Percentiles rank a stretch among this genome's conserved stretches.
Conservation (phyloP, 2,113 vertebrate genomes). For the Cardinalis cardinalis region DNA sequence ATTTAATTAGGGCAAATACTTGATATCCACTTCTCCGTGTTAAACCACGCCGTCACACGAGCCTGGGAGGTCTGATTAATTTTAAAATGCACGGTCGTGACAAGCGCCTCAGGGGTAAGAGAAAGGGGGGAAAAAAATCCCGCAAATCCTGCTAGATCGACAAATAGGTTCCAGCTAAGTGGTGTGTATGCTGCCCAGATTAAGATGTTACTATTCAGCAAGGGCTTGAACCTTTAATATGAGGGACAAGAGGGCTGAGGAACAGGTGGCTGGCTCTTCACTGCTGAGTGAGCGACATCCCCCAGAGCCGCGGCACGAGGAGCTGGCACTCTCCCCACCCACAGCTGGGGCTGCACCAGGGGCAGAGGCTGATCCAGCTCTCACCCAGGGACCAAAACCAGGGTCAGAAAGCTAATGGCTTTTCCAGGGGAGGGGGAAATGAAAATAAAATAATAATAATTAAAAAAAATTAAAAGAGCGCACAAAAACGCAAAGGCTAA, state of each 20-base stretch:
- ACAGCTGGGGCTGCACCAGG: constrained; percentile 1
- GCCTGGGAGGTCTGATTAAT: constrained; percentile 79
- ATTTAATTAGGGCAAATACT: constrained; percentile 78
- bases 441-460: neutral
- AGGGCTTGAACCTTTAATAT: constrained; percentile 63
- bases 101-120: constrained; percentile 69
- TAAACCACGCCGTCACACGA: constrained; percentile 69
- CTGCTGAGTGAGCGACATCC: constrained; percentile 58
- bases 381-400: neutral
- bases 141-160: constrained; percentile 35
- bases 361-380: constrained; percentile 23
- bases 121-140: neutral
- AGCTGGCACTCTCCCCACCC: constrained; percentile 18
- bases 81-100: constrained; percentile 80
- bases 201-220: constrained; percentile 69
- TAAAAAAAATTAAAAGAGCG: neutral
- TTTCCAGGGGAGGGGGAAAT: neutral
- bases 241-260: constrained; percentile 62
- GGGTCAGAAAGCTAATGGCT: neutral
- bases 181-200: constrained; percentile 54
- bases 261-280: constrained; percentile 77
- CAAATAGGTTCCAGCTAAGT: constrained; percentile 45
- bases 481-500: neutral
- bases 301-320: constrained; percentile 28
- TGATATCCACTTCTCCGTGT: constrained; percentile 74